phyloP scores from a whole-genome alignment of 1,140 invertebrate species.

The Harpegnathos saltator region DNA sequence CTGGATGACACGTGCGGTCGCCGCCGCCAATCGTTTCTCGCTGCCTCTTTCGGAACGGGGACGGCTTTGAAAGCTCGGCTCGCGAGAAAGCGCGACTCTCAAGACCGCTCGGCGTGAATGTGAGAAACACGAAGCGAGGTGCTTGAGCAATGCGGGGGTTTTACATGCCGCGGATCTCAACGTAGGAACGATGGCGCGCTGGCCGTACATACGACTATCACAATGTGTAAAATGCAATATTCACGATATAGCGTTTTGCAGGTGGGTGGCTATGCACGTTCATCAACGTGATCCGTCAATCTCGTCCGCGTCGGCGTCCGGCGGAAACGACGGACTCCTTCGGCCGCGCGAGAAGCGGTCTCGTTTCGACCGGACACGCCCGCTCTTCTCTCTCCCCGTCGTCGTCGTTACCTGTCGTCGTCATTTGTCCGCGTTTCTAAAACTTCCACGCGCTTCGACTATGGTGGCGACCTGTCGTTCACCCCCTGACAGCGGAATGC shows the following conservation, averaged over 20 bases:
- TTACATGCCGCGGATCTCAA: conserved; percentile 58
- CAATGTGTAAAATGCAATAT: conserved; percentile 75
- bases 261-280: conserved; percentile 17
- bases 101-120: conserved; percentile 21
- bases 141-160: conserved; percentile 60
- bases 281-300: conserved; percentile 10
- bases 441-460: background rate
- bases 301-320: background rate
- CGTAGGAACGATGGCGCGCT: conserved; percentile 62
- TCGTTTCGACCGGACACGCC: too few relatives aligned
- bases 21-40: conserved; percentile 1
- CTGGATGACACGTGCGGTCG: background rate
- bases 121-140: conserved; percentile 47
- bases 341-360: conserved; percentile 56
- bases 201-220: conserved; percentile 74
- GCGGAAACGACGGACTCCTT: background rate
- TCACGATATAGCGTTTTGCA: conserved; percentile 14
- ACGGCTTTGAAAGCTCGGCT: conserved; percentile 58
- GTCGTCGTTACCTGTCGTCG: too few relatives aligned
- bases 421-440: background rate
- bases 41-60: background rate
- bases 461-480: background rate
- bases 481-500: background rate
- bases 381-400: background rate
- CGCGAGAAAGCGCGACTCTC: conserved; percentile 41